Base-by-base conservation (phyloP, 53 echinoderm and acorn worm species). In the Hippasteria phrygiana region DNA sequence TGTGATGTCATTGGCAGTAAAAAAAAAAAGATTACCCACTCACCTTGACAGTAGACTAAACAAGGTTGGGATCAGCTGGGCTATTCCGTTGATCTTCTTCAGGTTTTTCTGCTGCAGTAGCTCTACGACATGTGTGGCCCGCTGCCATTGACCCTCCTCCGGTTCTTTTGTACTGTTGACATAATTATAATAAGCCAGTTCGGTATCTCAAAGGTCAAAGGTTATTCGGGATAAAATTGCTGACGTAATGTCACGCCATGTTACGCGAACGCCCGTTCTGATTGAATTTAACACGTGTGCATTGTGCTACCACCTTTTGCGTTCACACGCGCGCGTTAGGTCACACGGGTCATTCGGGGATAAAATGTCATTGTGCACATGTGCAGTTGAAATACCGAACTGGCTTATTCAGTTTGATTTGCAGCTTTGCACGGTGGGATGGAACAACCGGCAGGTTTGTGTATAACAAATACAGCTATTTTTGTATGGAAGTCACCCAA, bases 61-160 rank as follows among this genome's bases (percentile, higher is more conserved):
- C 28, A 98, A 75, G 1, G 89, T 77, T 1, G 96, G 95, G 1
- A 94, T 85, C 4, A 98, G 81, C 37, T 87, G 73, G 7, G 89
- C 72, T 1, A 87, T 55, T 43, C 83, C 89, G 29, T 89, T 83
- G 51, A 98, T 96, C 69, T 88, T 92, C 51, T 87, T 83, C 29
- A 95, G 88, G 56, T 96, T 96, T 87, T 89, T 92, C 77, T 94
- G 93, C 71, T 94, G 94, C 16, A 98, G 71, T 14, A 90, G 83
- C 74, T 97, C 98, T 16, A 98, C 45, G 63, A 98, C 85, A 33
- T 85, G 88, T 14, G 89, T 96, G 13, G 89, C 94, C 34, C 96
- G 90, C 89, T 93, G 94, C 94, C 96, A 94, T 13, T 88, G 76
- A n/a, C 71, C 48, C 8, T 66, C 88, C 51, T 89, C 93, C n/a